phyloP scores from a whole-genome alignment of 2,113 vertebrate genomes.

The Archilochus colubris region DNA sequence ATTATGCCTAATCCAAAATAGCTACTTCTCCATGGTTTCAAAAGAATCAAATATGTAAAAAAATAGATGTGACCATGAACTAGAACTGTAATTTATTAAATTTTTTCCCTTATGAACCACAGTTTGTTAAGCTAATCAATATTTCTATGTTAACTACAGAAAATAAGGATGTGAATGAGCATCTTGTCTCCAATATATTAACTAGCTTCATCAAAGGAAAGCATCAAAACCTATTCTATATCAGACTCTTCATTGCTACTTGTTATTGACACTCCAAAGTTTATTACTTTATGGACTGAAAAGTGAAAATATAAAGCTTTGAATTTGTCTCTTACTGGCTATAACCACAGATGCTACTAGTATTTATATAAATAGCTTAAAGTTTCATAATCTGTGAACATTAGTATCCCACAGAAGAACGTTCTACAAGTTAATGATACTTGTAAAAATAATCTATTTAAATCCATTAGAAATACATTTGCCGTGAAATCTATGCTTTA shows the following conservation, averaged over 20 bases:
- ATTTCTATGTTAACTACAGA: neutral
- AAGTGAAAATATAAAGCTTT: neutral
- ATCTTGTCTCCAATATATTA: neutral
- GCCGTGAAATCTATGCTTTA: neutral
- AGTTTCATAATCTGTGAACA: neutral
- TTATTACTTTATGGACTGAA: neutral
- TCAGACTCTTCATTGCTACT: neutral
- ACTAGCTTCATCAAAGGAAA: neutral
- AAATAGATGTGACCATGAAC: neutral
- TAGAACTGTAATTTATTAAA: neutral
- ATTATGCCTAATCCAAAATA: neutral
- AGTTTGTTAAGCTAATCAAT: neutral
- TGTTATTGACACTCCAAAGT: neutral
- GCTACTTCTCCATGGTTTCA: neutral
- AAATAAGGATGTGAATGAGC: neutral
- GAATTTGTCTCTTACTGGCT: neutral
- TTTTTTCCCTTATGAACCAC: neutral
- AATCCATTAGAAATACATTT: constrained; percentile 25
- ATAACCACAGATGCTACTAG: neutral
- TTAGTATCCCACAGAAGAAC: neutral
- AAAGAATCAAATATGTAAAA: neutral
- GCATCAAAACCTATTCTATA: neutral
- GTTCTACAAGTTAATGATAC: constrained; percentile 11
- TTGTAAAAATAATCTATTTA: constrained; percentile 7
- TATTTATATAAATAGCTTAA: neutral